These are phyloP conservation scores for Leiothrix lutea DNA, from an alignment of 2,113 vertebrate species.

Conservation along the genomic window DNA sequence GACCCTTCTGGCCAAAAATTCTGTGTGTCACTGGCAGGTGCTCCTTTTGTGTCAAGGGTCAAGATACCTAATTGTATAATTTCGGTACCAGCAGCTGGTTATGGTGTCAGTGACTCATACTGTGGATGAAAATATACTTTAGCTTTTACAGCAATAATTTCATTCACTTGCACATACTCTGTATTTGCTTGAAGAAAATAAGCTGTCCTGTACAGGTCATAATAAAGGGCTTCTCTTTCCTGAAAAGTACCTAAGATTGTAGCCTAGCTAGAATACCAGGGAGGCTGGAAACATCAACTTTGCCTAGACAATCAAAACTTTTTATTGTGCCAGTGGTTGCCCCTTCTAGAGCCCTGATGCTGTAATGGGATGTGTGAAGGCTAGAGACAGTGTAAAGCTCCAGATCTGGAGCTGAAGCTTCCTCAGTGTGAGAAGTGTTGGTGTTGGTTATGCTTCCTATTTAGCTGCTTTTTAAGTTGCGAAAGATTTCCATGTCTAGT, in stretches of 20 bases:
- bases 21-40: background rate
- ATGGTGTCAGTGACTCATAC: background rate
- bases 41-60: background rate
- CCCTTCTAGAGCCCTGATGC: background rate
- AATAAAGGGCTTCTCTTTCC: background rate
- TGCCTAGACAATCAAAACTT: background rate
- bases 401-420: background rate
- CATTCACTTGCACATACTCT: background rate
- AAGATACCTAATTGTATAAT: background rate
- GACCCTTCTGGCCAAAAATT: background rate
- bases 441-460: conserved; percentile 16
- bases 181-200: background rate
- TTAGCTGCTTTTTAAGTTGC: conserved; percentile 25
- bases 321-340: background rate
- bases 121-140: background rate
- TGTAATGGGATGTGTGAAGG: background rate
- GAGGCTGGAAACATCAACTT: background rate
- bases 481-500: conserved; percentile 23
- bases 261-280: background rate
- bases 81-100: background rate
- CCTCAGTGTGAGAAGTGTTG: background rate
- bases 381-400: background rate
- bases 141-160: background rate
- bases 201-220: background rate
- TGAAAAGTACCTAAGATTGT: background rate